Base-by-base conservation (phyloP, 1,140 invertebrate genomes). In the Rhyacophila brunnea region DNA sequence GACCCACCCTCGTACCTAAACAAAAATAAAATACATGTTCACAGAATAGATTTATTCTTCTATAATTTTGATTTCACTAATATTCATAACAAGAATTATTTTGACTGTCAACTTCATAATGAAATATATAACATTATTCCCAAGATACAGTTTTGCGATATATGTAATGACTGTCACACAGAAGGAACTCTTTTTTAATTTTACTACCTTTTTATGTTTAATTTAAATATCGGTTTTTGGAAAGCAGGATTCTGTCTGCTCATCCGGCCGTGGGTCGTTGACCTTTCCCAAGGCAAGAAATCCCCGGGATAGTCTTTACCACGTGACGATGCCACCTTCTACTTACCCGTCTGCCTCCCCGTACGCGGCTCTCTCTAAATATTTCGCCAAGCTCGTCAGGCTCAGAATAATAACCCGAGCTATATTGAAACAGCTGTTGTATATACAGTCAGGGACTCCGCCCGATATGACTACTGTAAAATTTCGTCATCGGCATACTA, bases 391-490 rank as follows among this genome's bases (percentile, higher is more conserved):
- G 66, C 80, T 90, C 43, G 86, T 91, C 6, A 84, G 85, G 68
- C 82, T 84, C 67, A 87, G 86, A 67, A 72, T 87, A 3, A 85
- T 93, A 54, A 85, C 84, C 4, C 74, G 83, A 45, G 81, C 84
- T 68, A 80, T 91, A 67, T 75, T 92, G 32, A 88, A 90, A 72
- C 81, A 85, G 70, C 74, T 92, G 36, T 75, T 91, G 19, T 88
- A 88, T 71, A 13, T 58, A 7, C 52, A 58, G 14, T 73, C 82
- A 5, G 81, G 87, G 71, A 83, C 83, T 57, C 74, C 74, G 61
- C 77, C 81, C 60, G 74, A 79, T 71, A 66, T 81, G 47, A 73
- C 75, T 10, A 70, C 74, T 14, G 72, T 83, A 34, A 79, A 77
- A 51, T 74, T 76, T 2, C 78, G 75, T 59, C 67, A 82, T 42